phyloP scores from a whole-genome alignment of 2,888 invertebrate genomes.

The Pyralis farinalis region DNA sequence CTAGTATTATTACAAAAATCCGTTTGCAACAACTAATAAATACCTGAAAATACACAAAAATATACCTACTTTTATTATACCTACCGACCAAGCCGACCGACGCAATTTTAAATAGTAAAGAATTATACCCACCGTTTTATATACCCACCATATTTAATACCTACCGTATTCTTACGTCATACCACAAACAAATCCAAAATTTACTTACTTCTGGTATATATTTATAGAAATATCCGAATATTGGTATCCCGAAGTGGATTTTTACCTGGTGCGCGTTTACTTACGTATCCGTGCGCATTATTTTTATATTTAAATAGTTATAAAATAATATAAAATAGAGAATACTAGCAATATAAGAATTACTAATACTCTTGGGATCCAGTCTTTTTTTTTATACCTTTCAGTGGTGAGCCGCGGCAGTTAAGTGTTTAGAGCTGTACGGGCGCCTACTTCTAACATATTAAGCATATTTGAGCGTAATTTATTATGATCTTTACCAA shows the following conservation, averaged over 20 bases:
- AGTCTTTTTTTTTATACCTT: no score
- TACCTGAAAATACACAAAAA: conserved; percentile 14
- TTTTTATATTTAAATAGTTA: conserved; percentile 8
- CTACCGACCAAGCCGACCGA: conserved; percentile 59
- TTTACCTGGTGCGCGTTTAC: conserved; percentile 63
- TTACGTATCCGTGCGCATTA: conserved; percentile 49
- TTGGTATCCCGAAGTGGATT: conserved; percentile 8
- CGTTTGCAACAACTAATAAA: not conserved
- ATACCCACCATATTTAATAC: conserved; percentile 50
- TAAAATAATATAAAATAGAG: conserved; percentile 7
- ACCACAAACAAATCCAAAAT: conserved; percentile 7
- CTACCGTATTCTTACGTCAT: conserved; percentile 16
- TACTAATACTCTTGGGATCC: not conserved
- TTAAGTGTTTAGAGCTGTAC: no score
- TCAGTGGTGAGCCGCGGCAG: no score
- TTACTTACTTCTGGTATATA: conserved; percentile 20
- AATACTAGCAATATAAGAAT: not conserved
- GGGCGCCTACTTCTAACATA: no score
- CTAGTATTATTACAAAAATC: not conserved
- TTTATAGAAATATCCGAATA: conserved; percentile 10
- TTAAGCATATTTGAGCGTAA: no score
- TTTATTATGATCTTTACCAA: no score
- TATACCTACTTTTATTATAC: conserved; percentile 32
- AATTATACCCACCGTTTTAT: conserved; percentile 47
- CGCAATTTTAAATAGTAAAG: conserved; percentile 25